Evolutionary conservation across 1,140 invertebrate species (phyloP).

Genomic region (Venturia canescens): DNA sequence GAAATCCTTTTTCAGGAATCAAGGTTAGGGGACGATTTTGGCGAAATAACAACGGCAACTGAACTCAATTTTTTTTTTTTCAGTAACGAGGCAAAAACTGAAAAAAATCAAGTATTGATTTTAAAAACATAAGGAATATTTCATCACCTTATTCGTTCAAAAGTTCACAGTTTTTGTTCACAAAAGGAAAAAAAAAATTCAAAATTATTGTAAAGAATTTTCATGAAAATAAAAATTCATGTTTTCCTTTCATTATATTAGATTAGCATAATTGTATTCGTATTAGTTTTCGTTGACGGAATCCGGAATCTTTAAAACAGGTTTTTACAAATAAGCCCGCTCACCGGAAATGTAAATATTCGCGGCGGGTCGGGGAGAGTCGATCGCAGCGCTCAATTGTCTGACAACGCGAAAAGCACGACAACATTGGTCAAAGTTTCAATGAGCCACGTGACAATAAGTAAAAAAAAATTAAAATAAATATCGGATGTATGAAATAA

Average conservation of each 20-base stretch:
- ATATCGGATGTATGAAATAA: not conserved
- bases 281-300: not conserved
- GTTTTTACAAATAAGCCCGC: not conserved
- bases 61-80: too few species aligned
- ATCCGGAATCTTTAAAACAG: not conserved
- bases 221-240: constrained; percentile 28
- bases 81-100: too few species aligned
- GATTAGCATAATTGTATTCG: too few species aligned
- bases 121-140: too few species aligned
- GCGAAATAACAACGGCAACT: too few species aligned
- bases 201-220: too few species aligned
- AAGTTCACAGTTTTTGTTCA: too few species aligned
- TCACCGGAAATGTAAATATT: constrained; percentile 55
- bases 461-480: not conserved
- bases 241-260: not conserved
- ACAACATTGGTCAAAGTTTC: not conserved
- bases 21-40: too few species aligned
- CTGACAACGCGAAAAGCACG: constrained; percentile 25
- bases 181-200: too few species aligned
- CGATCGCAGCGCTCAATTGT: constrained; percentile 57
- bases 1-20: too few species aligned
- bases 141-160: too few species aligned
- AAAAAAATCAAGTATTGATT: too few species aligned
- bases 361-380: constrained; percentile 50
- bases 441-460: not conserved